Base-by-base conservation (phyloP, 2,888 invertebrate genomes). In the Barypeithes pellucidus region DNA sequence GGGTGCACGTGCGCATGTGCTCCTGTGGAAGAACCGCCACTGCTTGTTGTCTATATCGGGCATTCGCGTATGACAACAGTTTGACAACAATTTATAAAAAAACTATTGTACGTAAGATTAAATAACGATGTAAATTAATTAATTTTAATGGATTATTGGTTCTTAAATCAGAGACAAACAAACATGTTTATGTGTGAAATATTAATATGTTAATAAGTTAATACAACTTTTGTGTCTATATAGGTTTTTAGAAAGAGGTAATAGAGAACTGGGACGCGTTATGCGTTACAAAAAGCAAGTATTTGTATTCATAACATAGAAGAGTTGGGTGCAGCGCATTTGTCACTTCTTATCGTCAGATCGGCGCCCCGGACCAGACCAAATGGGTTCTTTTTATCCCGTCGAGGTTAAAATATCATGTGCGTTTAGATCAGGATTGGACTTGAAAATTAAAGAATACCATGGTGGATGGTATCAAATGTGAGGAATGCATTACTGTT, bases 261-360 rank as follows among this genome's bases (percentile, higher is more conserved):
- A 52, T 57, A 33, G 54, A 16, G 8, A 33, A 62, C 24, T n/a
- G 18, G 11, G 43, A 52, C 57, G 62, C 29, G 29, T 29, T 29
- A 29, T 29, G 7, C 66, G 54, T 45, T 72, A 62, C 63, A 54
- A 73, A 73, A 57, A 73, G 57, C 47, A 47, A 75, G 71, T 78
- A 78, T 85, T 85, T 84, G 85, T 85, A 85, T 85, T 85, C 85
- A 85, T 85, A 85, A 85, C 85, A 84, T 83, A 80, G 82, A 80
- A 82, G 82, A 79, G 79, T 67, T 82, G 84, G 84, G 84, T 82
- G 84, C 85, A 84, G 83, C 84, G 79, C 83, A 82, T 85, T 84
- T 83, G 84, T 85, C 85, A 85, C 84, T 80, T 82, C 82, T 88
- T 89, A 89, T 89, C 89, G 84, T 84, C 84, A 83, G 86, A 87